Conservation (phyloP, 2,888 invertebrate species). For the Rapana venosa region DNA sequence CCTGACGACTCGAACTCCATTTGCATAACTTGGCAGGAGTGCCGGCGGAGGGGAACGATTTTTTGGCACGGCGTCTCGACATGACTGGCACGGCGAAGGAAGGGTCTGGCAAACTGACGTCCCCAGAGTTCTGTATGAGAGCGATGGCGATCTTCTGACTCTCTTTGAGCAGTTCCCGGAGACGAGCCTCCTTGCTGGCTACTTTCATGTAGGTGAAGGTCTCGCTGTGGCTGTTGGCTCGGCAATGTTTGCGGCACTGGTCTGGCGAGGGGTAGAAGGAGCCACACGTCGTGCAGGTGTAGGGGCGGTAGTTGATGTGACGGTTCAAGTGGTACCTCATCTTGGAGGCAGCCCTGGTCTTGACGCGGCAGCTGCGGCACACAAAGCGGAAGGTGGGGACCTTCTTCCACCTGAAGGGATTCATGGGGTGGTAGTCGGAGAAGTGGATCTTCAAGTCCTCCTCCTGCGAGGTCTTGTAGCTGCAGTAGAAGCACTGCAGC, state of each 20-base stretch:
- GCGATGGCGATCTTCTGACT: constrained; percentile 47
- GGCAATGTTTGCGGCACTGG: constrained; percentile 55
- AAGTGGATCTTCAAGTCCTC: constrained; percentile 44
- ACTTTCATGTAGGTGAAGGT: constrained; percentile 52
- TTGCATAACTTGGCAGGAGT: background rate
- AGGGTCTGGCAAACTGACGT: background rate
- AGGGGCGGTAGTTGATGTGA: constrained; percentile 55
- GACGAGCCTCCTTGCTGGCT: constrained; percentile 49
- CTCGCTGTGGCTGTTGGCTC: constrained; percentile 50
- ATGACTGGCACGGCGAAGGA: constrained; percentile 7
- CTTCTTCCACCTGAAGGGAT: constrained; percentile 40
- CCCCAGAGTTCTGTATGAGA: background rate
- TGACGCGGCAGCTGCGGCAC: constrained; percentile 53
- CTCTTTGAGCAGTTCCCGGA: constrained; percentile 51
- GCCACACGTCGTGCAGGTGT: constrained; percentile 54
- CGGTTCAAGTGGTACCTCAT: constrained; percentile 57
- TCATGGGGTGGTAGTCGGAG: constrained; percentile 43
- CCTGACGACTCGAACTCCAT: constrained; percentile 11
- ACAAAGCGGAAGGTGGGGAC: constrained; percentile 53
- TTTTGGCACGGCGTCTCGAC: constrained; percentile 20
- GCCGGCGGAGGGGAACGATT: background rate
- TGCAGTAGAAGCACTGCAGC: constrained; percentile 40
- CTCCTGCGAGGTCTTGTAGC: constrained; percentile 34
- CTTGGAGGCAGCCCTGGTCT: constrained; percentile 53
- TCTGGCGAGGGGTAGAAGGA: constrained; percentile 54